These are phyloP conservation scores for Ceratotherium simum DNA, from an alignment of 2,113 vertebrate genomes.

Conservation along the genomic window DNA sequence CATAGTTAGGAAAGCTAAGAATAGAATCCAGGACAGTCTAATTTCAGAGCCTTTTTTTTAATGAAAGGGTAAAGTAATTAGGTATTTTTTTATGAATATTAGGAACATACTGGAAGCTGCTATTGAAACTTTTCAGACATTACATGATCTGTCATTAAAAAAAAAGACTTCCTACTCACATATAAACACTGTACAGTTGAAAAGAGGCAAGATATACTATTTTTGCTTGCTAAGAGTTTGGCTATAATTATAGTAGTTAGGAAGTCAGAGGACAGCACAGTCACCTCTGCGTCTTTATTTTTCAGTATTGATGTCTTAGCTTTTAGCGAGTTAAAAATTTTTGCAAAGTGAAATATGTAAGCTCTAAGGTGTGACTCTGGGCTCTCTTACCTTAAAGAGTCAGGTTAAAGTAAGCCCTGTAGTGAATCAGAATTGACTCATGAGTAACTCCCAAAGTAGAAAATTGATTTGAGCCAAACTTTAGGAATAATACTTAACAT, in stretches of 20 bases:
- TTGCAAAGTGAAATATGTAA: neutral
- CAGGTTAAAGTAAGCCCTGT: neutral
- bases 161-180: slow-evolving; percentile 65
- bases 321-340: neutral
- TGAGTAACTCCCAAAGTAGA: slow-evolving; percentile 57
- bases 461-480: slow-evolving; percentile 63
- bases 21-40: neutral
- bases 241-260: slow-evolving; percentile 59
- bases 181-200: neutral
- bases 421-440: slow-evolving; percentile 47
- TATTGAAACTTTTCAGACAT: slow-evolving; percentile 63
- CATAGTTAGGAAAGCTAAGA: slow-evolving; percentile 13
- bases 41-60: neutral
- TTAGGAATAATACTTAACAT: slow-evolving; percentile 53
- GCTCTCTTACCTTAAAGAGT: neutral
- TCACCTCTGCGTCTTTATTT: slow-evolving; percentile 53
- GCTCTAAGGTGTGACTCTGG: neutral
- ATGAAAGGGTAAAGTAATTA: slow-evolving; percentile 32
- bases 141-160: slow-evolving; percentile 44
- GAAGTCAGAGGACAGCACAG: slow-evolving; percentile 55
- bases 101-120: slow-evolving; percentile 8
- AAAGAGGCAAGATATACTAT: slow-evolving; percentile 57
- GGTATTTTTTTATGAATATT: neutral
- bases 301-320: slow-evolving; percentile 1
- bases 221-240: slow-evolving; percentile 68